Base-by-base conservation (phyloP, 2,888 invertebrate species). In the Erebia aethiops region DNA sequence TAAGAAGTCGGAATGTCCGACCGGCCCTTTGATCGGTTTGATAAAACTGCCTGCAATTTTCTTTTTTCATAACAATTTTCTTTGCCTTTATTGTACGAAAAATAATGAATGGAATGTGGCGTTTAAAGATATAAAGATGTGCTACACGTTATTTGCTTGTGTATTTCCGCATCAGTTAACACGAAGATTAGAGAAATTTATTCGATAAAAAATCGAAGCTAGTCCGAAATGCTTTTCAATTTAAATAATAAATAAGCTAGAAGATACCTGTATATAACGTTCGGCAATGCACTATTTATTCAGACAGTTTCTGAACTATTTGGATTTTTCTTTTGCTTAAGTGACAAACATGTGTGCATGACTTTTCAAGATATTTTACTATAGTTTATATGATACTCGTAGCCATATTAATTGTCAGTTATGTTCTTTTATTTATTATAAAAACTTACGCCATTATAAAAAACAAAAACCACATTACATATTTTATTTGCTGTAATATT, bases 21-120 rank as follows among this genome's bases (percentile, higher is more conserved):
- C 86, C 89, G 90, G 88, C 88, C 92, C 92, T 92, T 93, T 92
- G 92, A 92, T 92, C 91, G 90, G 84, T 90, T 90, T 90, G 90
- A 91, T 92, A 91, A 90, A 92, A 90, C 83, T 87, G 87, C 87
- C 83, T 81, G 89, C 89, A 84, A 89, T 89, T 87, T 89, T 86
- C 79, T 81, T 83, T 85, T 85, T 87, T 86, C 82, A 84, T 86
- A 87, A 85, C 77, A 86, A 79, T 77, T 81, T 84, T 83, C 82
- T 82, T 81, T 82, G 77, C 78, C 77, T 86, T 89, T 89, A 89
- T 90, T 90, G 85, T 85, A 87, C 84, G 85, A 84, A 84, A 82
- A 78, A 80, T 73, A 73, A 71, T 49, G 66, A 71, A 69, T 75
- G 77, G 75, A 77, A 78, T 78, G 76, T 77, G 76, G 71, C 70